Base-by-base conservation (phyloP, 2,888 invertebrate genomes). In the Eilema depressum region DNA sequence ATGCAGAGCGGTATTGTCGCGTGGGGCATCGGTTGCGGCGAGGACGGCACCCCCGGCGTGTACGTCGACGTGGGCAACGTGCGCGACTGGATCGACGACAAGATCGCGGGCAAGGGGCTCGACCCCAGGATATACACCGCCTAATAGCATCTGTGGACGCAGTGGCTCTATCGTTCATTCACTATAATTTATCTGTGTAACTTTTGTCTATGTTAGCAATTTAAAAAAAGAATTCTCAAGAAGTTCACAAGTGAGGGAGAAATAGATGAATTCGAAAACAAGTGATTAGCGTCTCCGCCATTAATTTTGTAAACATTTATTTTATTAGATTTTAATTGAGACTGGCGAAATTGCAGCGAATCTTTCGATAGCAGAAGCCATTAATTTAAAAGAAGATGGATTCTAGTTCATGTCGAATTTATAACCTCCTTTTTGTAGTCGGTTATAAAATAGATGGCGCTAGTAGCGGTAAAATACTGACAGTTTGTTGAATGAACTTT, bases 11-110 rank as follows among this genome's bases (percentile, higher is more conserved):
- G 97, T 1, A 97, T 98, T 59, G 98, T 98, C 0, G 96, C 98
- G 0, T 98, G 98, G 98, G 98, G 98, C 25, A 97, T 98, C 77
- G 97, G 97, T 0, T 98, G 98, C 83, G 98, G 97, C 0, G 92
- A 92, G 25, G 92, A 95, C 66, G 93, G 96, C 59, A 95, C 96
- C 26, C 98, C 98, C 0, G 98, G 97, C 0, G 97, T 98, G 0
- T 98, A 98, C 86, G 97, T 96, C 0, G 97, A 97, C 86, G 96
- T 98, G 1, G 95, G 96, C 0, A 87, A 93, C 47, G 95, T 97
- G 17, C 94, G 97, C 1, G 88, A 92, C 17, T 98, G 98, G 98
- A 97, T 98, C 74, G 96, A 97, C 79, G 95, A 96, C 76, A 95
- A 96, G 75, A 88, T 96, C 41, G 88, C 82, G 57, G 94, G 89